Evolutionary conservation across 2,797 vertebrate genomes (phyloP), one percentile per base, ranked within the genome.

Genomic region (Pseudotriccus pelzelni): DNA sequence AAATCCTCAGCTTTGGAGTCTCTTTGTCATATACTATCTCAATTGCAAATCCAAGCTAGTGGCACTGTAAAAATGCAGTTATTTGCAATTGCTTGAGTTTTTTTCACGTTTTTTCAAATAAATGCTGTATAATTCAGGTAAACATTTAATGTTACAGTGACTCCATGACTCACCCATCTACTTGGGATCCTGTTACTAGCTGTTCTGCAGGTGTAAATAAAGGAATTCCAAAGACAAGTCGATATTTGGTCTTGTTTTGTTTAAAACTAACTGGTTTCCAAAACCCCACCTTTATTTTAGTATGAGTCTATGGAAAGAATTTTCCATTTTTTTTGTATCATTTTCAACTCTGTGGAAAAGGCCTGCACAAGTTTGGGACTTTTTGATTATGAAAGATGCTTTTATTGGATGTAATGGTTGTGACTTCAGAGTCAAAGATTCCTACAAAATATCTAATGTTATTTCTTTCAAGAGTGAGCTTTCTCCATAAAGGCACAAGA

Each of bases 281-380:
- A 90, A 95, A 84, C 93, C 25, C 64, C 73, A 74, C 87, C 91
- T 92, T 93, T 74, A 84, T 89, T 92, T 91, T 87, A 85, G 84
- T 81, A 92, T 90, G 80, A 59, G 69, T 75, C 72, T 59, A 55
- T 80, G 84, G 87, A 82, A 91, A 90, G 28, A 95, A 96, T 96
- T 97, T 97, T 95, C 82, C 84, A 69, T 74, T 89, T 94, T 68
- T 79, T 94, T 93, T 92, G 74, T 70, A 49, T 67, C 3, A 69
- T 79, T 89, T 89, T 89, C 56, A 87, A 9, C 47, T 82, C 84
- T 77, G 75, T 82, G 64, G 62, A 87, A 94, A 87, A 79, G 74
- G 90, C 13, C 67, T 90, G 67, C 25, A 32, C 23, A 76, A 89
- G 30, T 89, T 94, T 56, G 70, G 59, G n/a, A 79, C 19, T 73